A percentile compares a stretch with the other conserved stretches of the same genome.
These are phyloP conservation scores for Belgica antarctica DNA, from an alignment of 2,888 invertebrate species.

Conservation along the genomic window DNA sequence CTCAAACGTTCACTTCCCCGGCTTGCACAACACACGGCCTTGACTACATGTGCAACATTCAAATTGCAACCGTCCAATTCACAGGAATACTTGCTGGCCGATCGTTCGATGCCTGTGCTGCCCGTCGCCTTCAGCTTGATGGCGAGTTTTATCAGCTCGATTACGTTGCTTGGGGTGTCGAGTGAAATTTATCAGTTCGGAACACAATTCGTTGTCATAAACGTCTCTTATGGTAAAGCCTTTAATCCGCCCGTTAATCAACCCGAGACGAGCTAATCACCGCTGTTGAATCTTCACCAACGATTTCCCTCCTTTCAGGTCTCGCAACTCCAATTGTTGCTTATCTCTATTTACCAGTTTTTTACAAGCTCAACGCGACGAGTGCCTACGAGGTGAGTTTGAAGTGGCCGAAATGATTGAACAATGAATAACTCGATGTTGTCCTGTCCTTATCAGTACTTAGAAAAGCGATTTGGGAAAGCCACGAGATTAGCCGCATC, in stretches of 20 bases:
- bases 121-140: slow-evolving; percentile 86
- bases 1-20: too few relatives aligned
- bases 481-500: slow-evolving; percentile 74
- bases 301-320: not conserved
- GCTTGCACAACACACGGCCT: too few relatives aligned
- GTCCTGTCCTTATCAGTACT: too few relatives aligned
- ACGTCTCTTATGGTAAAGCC: slow-evolving; percentile 63
- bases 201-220: slow-evolving; percentile 74
- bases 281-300: too few relatives aligned
- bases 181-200: slow-evolving; percentile 83
- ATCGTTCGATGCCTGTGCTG: slow-evolving; percentile 46
- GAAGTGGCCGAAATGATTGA: not conserved
- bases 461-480: slow-evolving; percentile 82
- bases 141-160: slow-evolving; percentile 93
- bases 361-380: slow-evolving; percentile 77
- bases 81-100: slow-evolving; percentile 53
- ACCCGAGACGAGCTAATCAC: too few relatives aligned
- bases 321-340: slow-evolving; percentile 72
- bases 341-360: slow-evolving; percentile 78
- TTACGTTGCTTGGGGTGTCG: slow-evolving; percentile 84
- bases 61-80: too few relatives aligned
- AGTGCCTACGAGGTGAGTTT: slow-evolving; percentile 76
- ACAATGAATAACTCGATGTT: not conserved
- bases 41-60: too few relatives aligned
- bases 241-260: too few relatives aligned